phyloP scores from a whole-genome alignment of 1,140 invertebrate species.

The Scaptomyza graminum region DNA sequence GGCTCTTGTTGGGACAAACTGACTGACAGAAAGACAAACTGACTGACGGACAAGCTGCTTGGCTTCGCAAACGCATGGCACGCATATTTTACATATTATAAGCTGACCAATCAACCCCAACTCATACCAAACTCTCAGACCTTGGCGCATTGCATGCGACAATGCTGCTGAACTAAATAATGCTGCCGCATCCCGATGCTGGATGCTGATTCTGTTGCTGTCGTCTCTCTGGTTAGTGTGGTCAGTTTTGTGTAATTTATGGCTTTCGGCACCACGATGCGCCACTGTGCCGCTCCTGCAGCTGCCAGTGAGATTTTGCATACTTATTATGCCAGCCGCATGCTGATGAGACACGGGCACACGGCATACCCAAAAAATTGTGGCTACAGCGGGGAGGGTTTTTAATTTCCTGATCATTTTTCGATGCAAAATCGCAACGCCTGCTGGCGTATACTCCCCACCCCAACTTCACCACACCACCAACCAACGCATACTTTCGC shows the following conservation, averaged over 20 bases:
- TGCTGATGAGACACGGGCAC: conserved; percentile 52
- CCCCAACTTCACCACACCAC: no score
- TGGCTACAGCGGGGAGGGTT: conserved; percentile 5
- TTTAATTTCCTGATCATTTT: conserved; percentile 72
- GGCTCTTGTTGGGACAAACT: conserved; percentile 5
- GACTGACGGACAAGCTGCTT: neutral
- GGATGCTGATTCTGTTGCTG: neutral
- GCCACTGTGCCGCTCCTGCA: conserved; percentile 21
- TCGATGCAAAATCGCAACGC: conserved; percentile 57
- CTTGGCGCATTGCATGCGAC: neutral
- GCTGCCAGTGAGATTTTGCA: conserved; percentile 62
- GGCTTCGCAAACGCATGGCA: neutral
- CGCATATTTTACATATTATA: conserved; percentile 55
- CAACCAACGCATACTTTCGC: conserved; percentile 4
- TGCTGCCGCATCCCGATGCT: neutral
- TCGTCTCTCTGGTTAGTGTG: conserved; percentile 16
- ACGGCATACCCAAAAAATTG: conserved; percentile 3
- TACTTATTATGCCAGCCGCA: conserved; percentile 59
- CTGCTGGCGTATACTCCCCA: conserved; percentile 5
- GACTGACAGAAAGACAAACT: conserved; percentile 1
- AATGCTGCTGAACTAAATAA: conserved; percentile 10
- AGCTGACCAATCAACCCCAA: conserved; percentile 24
- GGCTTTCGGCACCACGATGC: conserved; percentile 51
- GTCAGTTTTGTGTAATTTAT: conserved; percentile 74
- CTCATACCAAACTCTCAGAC: neutral